phyloP scores from a whole-genome alignment of 2,888 invertebrate genomes.

The Cantharis rustica region DNA sequence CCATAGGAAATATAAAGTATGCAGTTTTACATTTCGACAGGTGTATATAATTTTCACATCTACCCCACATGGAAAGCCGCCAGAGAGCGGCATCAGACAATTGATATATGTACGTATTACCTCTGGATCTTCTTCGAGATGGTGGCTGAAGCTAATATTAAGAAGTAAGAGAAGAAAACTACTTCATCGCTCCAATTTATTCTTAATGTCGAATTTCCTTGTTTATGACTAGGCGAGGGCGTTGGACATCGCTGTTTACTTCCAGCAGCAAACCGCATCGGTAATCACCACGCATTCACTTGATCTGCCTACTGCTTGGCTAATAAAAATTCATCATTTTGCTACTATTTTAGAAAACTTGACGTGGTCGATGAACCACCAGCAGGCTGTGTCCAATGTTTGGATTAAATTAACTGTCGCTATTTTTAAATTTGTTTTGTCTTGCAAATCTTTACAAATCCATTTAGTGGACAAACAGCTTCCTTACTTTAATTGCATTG shows the following conservation, averaged over 20 bases:
- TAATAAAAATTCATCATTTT: background rate
- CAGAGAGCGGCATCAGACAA: no score
- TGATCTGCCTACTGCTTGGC: background rate
- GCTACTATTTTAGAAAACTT: background rate
- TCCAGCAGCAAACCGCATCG: background rate
- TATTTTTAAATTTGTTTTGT: background rate
- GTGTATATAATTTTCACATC: no score
- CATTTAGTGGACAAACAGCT: background rate
- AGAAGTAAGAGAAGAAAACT: no score
- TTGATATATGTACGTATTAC: no score
- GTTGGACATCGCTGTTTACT: background rate
- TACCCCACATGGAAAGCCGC: no score
- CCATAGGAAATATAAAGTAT: no score
- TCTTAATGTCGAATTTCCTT: background rate
- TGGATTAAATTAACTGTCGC: background rate
- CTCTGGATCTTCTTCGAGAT: no score
- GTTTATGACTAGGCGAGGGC: background rate
- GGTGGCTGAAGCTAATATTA: no score
- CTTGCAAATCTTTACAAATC: background rate
- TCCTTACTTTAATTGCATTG: background rate
- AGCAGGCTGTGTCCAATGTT: background rate
- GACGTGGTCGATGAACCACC: background rate
- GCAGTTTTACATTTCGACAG: no score
- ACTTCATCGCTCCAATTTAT: background rate
- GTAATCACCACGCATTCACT: background rate